Evolutionary conservation across 1,140 invertebrate genomes (phyloP).

Genomic region (Drosophila ohnishii): DNA sequence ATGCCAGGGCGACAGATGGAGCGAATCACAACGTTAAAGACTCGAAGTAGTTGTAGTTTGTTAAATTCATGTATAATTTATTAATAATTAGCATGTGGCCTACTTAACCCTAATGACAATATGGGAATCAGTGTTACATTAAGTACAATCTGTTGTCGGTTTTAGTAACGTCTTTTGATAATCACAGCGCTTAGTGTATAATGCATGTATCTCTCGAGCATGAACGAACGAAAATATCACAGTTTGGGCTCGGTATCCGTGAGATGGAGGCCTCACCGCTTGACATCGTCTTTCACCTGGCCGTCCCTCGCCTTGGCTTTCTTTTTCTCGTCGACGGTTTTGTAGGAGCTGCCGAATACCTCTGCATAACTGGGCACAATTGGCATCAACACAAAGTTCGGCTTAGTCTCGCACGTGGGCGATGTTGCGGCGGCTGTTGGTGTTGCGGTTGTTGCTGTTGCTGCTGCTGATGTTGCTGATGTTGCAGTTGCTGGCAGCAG

Average conservation of each 20-base stretch:
- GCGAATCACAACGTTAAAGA: background rate
- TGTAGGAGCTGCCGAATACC: constrained; percentile 66
- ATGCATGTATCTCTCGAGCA: constrained; percentile 41
- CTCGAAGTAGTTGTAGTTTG: constrained; percentile 11
- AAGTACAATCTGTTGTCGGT: constrained; percentile 48
- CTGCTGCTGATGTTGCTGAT: constrained; percentile 32
- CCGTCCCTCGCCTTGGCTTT: constrained; percentile 51
- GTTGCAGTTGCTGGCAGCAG: constrained; percentile 42
- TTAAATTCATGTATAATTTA: constrained; percentile 63
- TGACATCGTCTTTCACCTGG: constrained; percentile 45
- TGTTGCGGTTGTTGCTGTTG: constrained; percentile 32
- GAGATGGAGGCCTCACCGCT: constrained; percentile 40
- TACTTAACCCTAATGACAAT: constrained; percentile 70
- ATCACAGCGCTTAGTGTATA: constrained; percentile 71
- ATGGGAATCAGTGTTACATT: constrained; percentile 11
- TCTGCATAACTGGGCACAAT: constrained; percentile 73
- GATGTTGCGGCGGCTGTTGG: constrained; percentile 18
- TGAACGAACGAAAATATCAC: constrained; percentile 58
- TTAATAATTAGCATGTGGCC: constrained; percentile 46
- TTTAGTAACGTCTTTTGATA: constrained; percentile 50
- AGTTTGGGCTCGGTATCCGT: constrained; percentile 30
- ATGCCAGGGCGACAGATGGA: constrained; percentile 20
- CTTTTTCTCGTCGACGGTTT: constrained; percentile 65
- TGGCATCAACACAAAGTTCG: constrained; percentile 60
- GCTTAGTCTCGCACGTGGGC: constrained; percentile 63